Base-by-base conservation (phyloP, 1,140 invertebrate genomes). In the Babylonia areolata region DNA sequence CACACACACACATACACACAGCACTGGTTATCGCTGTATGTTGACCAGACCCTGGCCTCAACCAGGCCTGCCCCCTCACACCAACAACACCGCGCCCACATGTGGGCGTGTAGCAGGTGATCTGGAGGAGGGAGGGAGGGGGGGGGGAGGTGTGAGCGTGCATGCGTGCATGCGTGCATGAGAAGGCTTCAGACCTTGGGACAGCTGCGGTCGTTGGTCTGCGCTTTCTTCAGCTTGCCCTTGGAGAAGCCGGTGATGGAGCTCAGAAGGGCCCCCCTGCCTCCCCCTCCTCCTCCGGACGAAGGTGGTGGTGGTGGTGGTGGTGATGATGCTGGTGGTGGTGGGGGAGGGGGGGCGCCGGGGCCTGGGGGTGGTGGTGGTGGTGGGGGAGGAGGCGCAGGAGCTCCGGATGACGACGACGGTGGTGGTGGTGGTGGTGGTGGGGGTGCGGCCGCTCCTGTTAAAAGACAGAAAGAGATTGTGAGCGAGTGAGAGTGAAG, bases 211-310 rank as follows among this genome's bases (percentile, higher is more conserved):
- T 94, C 93, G 20, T 91, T 90, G 28, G 93, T 93, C 37, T 87
- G 87, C 15, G 91, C 58, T 85, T 93, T 94, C 89, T 93, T 93
- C 23, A 94, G 85, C 33, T 87, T 90, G 54, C 73, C 85, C 86
- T 94, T 94, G 75, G 86, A 91, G 84, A 94, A 94, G n/a, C 89
- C 86, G 23, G 86, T 86, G 81, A 94, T 94, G 46, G 93, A 93
- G 40, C 89, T 90, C 15, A 94, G 89, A n/a, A 94, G 87, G 40
- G 91, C 92, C 9, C 90, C 89, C 77, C 93, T 87, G 33, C 88
- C 90, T 51, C 71, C 77, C 20, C 85, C 81, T 11, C 86, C 51
- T 15, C 81, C 73, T 75, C 84, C 54, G 15, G 85, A 31, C 5
- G 85, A n/a, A 2, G 89, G n/a, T 28, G 88, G 28, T 15, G 87